Evolutionary conservation across 2,113 vertebrate genomes (phyloP), one percentile per base, ranked within the genome.

Genomic region (Lagenorhynchus albirostris): DNA sequence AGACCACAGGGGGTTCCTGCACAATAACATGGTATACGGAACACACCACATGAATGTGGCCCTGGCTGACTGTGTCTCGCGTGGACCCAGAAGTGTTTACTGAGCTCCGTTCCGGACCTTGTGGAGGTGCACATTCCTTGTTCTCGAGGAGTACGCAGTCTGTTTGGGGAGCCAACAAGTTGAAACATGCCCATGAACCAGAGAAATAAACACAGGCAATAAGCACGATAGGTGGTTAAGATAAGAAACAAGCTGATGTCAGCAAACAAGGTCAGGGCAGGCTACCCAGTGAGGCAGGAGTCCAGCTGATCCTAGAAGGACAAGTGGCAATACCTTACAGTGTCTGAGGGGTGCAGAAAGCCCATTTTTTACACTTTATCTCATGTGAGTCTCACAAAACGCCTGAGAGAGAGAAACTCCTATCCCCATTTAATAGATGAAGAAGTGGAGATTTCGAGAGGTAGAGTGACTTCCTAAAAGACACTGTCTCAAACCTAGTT

Each of bases 391-490:
- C 55, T 81, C 70, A 26, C 1, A 87, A 33, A 6, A 90, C 31
- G n/a, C n/a, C 58, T 36, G 20, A 87, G 70, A 94, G 68, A 76
- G 1, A 96, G 53, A 58, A 77, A 44, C 31, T 36, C 18, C 23
- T 26, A 77, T 65, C 17, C 29, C 17, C 31, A 50, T 95, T 62
- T 91, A 33, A 74, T 67, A 96, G 47, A 68, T 15, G 14, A 92
- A 55, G 33, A 74, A 8, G 25, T 65, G 14, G 60, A 88, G 17
- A 70, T 94, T 41, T 50, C 44, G 73, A 93, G 15, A 79, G 89
- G 85, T 67, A 44, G 79, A 79, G 63, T 65, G 50, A 60, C 44
- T 94, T 90, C 31, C 71, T 74, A 83, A 79, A 81, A 88, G 77
- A 60, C n/a, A 63, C 25, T 6, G 21, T 96, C 71, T 96, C 91